A percentile compares a stretch with the other conserved stretches of the same genome.
Conservation (phyloP, 2,797 vertebrate genomes). For the Arctocebus calabarensis region DNA sequence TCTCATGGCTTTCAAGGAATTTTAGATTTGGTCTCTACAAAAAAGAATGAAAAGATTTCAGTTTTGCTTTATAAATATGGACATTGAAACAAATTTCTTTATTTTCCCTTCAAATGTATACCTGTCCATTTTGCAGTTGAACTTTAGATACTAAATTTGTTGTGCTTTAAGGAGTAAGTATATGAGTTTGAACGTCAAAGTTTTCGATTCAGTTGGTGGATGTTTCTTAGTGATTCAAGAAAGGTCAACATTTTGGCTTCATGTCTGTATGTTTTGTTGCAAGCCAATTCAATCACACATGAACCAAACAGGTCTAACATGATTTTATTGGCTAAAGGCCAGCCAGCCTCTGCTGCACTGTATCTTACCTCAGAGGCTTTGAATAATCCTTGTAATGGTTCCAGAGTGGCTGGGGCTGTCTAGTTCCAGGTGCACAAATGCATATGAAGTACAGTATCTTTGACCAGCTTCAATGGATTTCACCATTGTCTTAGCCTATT, state of each 20-base stretch:
- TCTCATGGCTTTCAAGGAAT: background rate
- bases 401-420: constrained; percentile 1
- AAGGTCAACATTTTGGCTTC: constrained; percentile 68
- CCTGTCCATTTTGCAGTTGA: background rate
- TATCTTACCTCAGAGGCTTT: constrained; percentile 53
- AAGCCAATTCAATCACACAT: constrained; percentile 64
- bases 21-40: background rate
- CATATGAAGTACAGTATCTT: background rate
- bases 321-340: constrained; percentile 72
- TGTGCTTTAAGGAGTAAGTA: background rate
- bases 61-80: constrained; percentile 24
- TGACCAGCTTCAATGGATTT: background rate
- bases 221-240: constrained; percentile 62
- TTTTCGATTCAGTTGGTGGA: constrained; percentile 25
- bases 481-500: background rate
- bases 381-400: constrained; percentile 64
- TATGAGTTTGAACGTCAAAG: background rate
- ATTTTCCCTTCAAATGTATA: background rate
- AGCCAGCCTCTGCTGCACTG: constrained; percentile 17
- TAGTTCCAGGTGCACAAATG: background rate
- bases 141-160: constrained; percentile 21
- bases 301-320: constrained; percentile 75
- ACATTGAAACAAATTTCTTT: background rate
- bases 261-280: constrained; percentile 61
- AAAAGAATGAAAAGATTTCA: constrained; percentile 60